phyloP scores from a whole-genome alignment of 2,113 vertebrate species.

The Diphyllodes magnificus region DNA sequence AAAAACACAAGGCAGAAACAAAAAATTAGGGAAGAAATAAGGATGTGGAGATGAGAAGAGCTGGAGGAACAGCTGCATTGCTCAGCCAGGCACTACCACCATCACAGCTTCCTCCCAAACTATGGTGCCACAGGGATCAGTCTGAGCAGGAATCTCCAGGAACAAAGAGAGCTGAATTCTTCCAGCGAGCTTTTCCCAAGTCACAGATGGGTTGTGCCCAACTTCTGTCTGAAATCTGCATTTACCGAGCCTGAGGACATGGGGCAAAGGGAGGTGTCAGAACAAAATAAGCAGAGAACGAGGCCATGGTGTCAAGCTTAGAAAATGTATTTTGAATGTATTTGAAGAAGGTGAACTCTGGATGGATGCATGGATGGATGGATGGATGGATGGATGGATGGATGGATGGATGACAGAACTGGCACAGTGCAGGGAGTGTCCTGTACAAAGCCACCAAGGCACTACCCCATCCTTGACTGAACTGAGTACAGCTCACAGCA shows the following conservation, averaged over 20 bases:
- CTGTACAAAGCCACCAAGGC: not conserved
- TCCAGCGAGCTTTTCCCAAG: not conserved
- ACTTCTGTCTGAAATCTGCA: not conserved
- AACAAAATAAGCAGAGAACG: not conserved
- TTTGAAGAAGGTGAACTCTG: not conserved
- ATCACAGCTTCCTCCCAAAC: not conserved
- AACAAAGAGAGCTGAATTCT: not conserved
- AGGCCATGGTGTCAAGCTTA: not conserved
- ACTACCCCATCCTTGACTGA: not conserved
- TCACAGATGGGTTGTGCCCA: not conserved
- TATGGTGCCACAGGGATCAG: not conserved
- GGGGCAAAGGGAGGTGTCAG: not conserved
- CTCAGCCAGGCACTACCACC: not conserved
- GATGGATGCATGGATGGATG: not conserved
- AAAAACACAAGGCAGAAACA: not conserved
- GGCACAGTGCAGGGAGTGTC: not conserved
- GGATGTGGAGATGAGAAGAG: not conserved
- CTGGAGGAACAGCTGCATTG: not conserved
- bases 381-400: not conserved
- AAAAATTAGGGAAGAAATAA: not conserved
- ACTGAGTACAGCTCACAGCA: not conserved
- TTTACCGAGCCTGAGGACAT: not conserved
- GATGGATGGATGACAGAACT: not conserved
- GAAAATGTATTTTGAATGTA: not conserved
- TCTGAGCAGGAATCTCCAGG: not conserved